Evolutionary conservation across 23 tunicate species (phyloP), one percentile per base, ranked within the genome.

Genomic region (Phallusia fumigata): DNA sequence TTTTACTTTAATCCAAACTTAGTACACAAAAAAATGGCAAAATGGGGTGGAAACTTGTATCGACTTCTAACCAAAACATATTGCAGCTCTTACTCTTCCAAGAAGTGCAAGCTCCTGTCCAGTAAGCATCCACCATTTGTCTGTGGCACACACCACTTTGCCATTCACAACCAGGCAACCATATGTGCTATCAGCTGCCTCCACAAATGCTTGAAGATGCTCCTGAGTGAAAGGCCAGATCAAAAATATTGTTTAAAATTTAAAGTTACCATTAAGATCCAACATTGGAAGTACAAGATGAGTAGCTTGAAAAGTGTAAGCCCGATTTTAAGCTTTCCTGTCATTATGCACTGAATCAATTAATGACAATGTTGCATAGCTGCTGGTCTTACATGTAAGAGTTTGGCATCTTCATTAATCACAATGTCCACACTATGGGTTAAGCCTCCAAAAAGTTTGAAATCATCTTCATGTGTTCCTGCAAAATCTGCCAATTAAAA

Each of bases 21-120:
- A n/a, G n/a, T n/a, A n/a, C n/a, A n/a, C n/a, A n/a, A n/a, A n/a
- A n/a, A n/a, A n/a, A n/a, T n/a, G n/a, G n/a, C n/a, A n/a, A n/a
- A n/a, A n/a, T n/a, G n/a, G n/a, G n/a, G n/a, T n/a, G n/a, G n/a
- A n/a, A n/a, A n/a, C n/a, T 40, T 40, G 47, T 40, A 10, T 40
- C 10, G 47, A 3, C 10, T 5, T 10, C 10, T 40, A 40, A 40
- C 5, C 10, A 10, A 3, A 40, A 5, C 8, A 24, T 58, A 58
- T 0, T 44, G 18, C 18, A 45, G 24, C 74, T 34, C 88, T 80
- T 85, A 94, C 93, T 81, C 90, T 82, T 45, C 90, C 88, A 40
- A 94, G 83, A 35, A 94, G 79, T 51, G 98, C 89, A 74, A 94
- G 76, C 72, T 94, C 98, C 79, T 73, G 79, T 0, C 98, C 98